Evolutionary conservation across 2,888 invertebrate genomes (phyloP).

Genomic region (Galerucella nymphaeae): DNA sequence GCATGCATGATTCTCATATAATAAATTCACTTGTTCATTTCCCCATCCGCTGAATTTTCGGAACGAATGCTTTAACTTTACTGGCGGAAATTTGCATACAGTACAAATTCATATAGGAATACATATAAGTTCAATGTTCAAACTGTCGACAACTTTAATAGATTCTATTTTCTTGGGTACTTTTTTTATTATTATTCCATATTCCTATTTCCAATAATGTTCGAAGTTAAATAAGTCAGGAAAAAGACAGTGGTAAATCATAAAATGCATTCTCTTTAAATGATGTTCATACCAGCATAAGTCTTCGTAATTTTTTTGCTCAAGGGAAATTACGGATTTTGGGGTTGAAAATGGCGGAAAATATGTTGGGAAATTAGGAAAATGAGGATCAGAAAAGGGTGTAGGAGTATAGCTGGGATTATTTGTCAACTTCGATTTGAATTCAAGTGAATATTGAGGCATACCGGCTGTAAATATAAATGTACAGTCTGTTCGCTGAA

Average conservation of each 20-base stretch:
- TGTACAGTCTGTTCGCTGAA: no score
- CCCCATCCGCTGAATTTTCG: conserved; percentile 53
- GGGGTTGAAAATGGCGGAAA: no score
- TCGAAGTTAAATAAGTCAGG: neutral
- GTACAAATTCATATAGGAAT: conserved; percentile 49
- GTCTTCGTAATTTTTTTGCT: no score
- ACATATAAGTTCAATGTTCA: conserved; percentile 55
- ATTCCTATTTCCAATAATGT: conserved; percentile 1
- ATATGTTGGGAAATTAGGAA: no score
- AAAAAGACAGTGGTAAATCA: neutral
- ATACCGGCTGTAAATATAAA: no score
- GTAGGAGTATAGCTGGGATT: no score
- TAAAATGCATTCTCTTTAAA: no score
- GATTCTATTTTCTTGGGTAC: conserved; percentile 53
- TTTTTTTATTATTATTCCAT: conserved; percentile 31
- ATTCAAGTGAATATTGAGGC: no score
- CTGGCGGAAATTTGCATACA: conserved; percentile 59
- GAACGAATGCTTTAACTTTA: conserved; percentile 53
- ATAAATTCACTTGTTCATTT: conserved; percentile 57
- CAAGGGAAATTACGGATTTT: no score
- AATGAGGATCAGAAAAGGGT: no score
- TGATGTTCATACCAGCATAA: no score
- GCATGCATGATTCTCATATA: conserved; percentile 55
- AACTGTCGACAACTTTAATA: conserved; percentile 57
- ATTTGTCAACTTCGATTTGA: no score